Evolutionary conservation across 92 coral and sea anemone genomes (phyloP), one percentile per base, ranked within the genome.

Genomic region (Porites cylindrica): DNA sequence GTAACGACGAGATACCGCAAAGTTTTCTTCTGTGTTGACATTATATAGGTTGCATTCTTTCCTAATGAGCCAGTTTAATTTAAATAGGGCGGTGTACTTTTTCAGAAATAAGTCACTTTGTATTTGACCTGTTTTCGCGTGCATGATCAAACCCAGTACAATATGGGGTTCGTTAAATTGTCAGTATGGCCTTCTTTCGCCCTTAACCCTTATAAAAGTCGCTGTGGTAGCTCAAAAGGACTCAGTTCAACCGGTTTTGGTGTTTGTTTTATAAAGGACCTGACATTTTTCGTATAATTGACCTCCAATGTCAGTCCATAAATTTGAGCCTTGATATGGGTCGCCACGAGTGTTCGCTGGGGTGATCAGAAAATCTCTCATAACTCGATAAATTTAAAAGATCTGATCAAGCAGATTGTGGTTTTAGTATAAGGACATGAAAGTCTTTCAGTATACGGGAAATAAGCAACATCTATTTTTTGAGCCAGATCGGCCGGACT

Each of bases 351-450:
- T 1, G 51, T 21, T 77, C 69, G 65, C 21, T 21, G 10, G 13
- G 47, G 38, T 43, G 66, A 77, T 8, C 24, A 9, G 20, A 77
- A 54, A 77, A 77, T 18, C 47, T 62, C 26, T 67, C 8, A 8
- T 21, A n/a, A 77, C 67, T 13, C 17, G n/a, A 77, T 54, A 56
- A 77, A 77, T 10, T 18, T 16, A 19, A 77, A 56, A 52, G 82
- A 77, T 52, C 32, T 1, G 82, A 19, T 77, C 14, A 77, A 16
- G 64, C 47, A 14, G 5, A 56, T 54, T 43, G 82, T 77, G 82
- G 69, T 77, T 54, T 54, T 77, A 58, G 64, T 58, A 56, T 77
- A 19, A 58, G 67, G 54, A 77, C 51, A 77, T 77, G 63, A 77
- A 21, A 58, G 82, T 52, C 82, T 77, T 77, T n/a, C 82, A 77